Conservation (phyloP, 2,888 invertebrate species). For the Suillia variegata region DNA sequence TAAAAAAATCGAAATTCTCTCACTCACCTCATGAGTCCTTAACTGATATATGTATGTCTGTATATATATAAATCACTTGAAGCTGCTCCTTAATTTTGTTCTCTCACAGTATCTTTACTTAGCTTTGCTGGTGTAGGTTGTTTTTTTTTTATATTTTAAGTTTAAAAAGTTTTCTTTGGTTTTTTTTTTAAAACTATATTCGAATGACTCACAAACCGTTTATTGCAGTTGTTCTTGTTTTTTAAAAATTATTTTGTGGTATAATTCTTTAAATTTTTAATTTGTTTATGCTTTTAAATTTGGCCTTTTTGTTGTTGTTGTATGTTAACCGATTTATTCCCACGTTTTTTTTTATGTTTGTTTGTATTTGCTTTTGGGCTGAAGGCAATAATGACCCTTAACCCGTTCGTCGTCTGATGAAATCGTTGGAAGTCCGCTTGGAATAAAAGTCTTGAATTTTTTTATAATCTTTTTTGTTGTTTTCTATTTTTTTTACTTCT, state of each 20-base stretch:
- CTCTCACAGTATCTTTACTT: not conserved
- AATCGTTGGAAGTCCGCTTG: conserved; percentile 57
- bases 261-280: too few relatives aligned
- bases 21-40: conserved; percentile 47
- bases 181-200: conserved; percentile 21
- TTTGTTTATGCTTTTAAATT: conserved; percentile 23
- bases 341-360: conserved; percentile 6
- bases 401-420: conserved; percentile 54
- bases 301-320: conserved; percentile 29
- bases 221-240: conserved; percentile 13
- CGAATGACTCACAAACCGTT: conserved; percentile 16
- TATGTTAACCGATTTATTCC: conserved; percentile 30
- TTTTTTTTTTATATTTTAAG: conserved; percentile 12
- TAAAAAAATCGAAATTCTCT: too few relatives aligned
- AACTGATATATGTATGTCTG: conserved; percentile 44
- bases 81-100: conserved; percentile 29
- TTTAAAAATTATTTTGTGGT: too few relatives aligned
- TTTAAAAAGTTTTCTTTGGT: conserved; percentile 46
- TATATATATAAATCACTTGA: conserved; percentile 46
- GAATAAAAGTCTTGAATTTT: not conserved
- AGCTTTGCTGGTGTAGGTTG: conserved; percentile 20
- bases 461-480: conserved; percentile 24
- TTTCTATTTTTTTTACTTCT: conserved; percentile 16
- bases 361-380: too few relatives aligned
- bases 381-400: conserved; percentile 30